Conservation (phyloP, 2,797 vertebrate genomes). For the Tragopan temminckii region DNA sequence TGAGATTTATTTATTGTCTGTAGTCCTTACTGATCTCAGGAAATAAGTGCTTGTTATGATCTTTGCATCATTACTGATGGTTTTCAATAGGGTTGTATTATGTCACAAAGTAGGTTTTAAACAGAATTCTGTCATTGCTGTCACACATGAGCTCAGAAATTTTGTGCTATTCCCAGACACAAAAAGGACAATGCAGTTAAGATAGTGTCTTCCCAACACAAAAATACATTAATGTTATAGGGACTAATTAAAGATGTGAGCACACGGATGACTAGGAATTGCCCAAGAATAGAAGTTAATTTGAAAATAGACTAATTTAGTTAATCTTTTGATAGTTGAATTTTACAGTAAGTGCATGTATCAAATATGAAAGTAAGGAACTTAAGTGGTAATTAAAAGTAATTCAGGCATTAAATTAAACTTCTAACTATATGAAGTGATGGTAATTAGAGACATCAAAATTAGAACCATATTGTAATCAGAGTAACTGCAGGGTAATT, state of each 20-base stretch:
- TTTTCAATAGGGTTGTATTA: neutral
- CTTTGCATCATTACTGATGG: neutral
- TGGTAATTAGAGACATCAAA: slow-evolving; percentile 62
- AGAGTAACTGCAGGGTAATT: slow-evolving; percentile 58
- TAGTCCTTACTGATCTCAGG: neutral
- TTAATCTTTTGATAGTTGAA: slow-evolving; percentile 70
- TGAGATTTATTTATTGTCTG: neutral
- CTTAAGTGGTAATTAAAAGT: slow-evolving; percentile 64
- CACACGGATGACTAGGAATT: slow-evolving; percentile 51
- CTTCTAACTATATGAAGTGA: slow-evolving; percentile 49
- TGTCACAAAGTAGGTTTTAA: neutral
- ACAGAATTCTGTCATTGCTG: neutral
- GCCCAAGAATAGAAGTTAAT: slow-evolving; percentile 52
- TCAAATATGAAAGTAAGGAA: slow-evolving; percentile 59
- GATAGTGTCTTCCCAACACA: neutral
- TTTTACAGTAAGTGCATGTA: slow-evolving; percentile 52
- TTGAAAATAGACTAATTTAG: slow-evolving; percentile 68
- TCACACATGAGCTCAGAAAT: neutral
- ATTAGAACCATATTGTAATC: slow-evolving; percentile 66
- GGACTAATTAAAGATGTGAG: slow-evolving; percentile 51
- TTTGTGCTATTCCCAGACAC: neutral
- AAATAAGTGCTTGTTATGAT: neutral
- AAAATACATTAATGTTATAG: neutral
- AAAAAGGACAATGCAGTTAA: neutral
- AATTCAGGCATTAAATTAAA: slow-evolving; percentile 75